A percentile compares a stretch with the other conserved stretches of the same genome.
Conservation (phyloP, 2,797 vertebrate species). For the Gallinago stenura region DNA sequence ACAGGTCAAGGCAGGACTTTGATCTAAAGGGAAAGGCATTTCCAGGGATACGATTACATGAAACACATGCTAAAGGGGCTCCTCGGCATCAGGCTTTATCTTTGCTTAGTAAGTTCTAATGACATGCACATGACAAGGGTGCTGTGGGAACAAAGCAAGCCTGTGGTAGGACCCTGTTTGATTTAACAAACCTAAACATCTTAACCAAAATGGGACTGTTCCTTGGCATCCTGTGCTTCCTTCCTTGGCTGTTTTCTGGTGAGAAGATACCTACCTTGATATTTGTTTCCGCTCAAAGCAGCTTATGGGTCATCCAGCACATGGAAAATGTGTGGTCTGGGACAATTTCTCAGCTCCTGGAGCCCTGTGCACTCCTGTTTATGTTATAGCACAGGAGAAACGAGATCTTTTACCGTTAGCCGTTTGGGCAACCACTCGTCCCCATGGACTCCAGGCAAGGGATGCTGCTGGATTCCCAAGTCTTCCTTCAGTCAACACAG, state of each 20-base stretch:
- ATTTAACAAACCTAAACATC: neutral
- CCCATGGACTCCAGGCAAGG: neutral
- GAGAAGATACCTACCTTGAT: neutral
- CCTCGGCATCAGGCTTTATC: neutral
- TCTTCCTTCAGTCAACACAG: neutral
- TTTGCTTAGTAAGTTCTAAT: slow-evolving; percentile 1
- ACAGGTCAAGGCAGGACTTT: slow-evolving; percentile 35
- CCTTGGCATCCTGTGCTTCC: neutral
- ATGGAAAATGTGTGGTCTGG: neutral
- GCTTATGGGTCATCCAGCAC: neutral
- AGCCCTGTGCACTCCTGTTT: neutral
- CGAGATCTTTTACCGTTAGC: neutral
- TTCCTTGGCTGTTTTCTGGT: neutral
- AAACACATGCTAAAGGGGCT: slow-evolving; percentile 38
- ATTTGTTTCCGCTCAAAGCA: neutral
- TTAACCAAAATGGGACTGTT: neutral
- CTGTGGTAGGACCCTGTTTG: neutral
- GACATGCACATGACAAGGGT: neutral
- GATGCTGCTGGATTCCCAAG: neutral
- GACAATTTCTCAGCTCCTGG: neutral
- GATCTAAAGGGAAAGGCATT: slow-evolving; percentile 57
- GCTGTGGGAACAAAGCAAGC: neutral
- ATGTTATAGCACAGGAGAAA: neutral
- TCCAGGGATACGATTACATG: slow-evolving; percentile 40
- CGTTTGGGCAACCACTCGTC: neutral